These are phyloP conservation scores for Sylvia atricapilla DNA, from an alignment of 2,113 vertebrate genomes.

Conservation along the genomic window DNA sequence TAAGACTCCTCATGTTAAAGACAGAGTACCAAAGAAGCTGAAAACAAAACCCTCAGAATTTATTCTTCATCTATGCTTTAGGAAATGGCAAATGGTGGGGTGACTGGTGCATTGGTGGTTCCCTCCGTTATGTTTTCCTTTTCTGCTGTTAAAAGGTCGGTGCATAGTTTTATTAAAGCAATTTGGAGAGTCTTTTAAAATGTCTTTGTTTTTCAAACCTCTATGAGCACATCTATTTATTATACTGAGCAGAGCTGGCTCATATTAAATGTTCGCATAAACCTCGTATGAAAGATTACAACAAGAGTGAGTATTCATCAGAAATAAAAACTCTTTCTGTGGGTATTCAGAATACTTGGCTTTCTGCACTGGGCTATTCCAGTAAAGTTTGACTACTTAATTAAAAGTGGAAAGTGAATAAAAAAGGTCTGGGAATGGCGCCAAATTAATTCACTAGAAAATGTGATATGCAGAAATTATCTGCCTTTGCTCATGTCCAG, in stretches of 20 bases:
- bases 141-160: neutral
- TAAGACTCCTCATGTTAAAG: neutral
- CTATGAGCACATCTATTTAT: neutral
- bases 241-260: neutral
- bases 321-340: neutral
- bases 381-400: conserved; percentile 61
- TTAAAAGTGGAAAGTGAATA: conserved; percentile 40
- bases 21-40: neutral
- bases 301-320: neutral
- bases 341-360: neutral
- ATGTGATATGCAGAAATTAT: conserved; percentile 39
- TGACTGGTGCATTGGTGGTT: neutral
- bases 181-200: neutral
- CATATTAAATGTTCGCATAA: neutral
- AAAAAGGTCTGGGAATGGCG: conserved; percentile 10
- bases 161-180: neutral
- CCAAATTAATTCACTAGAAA: conserved; percentile 51
- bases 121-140: neutral
- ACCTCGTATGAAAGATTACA: neutral
- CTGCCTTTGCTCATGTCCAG: conserved; percentile 4
- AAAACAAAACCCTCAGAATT: neutral
- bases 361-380: conserved; percentile 10
- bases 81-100: neutral
- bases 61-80: neutral
- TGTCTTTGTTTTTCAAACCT: neutral